These are phyloP conservation scores for Hyposoter dolosus DNA, from an alignment of 2,888 invertebrate species.

Conservation along the genomic window DNA sequence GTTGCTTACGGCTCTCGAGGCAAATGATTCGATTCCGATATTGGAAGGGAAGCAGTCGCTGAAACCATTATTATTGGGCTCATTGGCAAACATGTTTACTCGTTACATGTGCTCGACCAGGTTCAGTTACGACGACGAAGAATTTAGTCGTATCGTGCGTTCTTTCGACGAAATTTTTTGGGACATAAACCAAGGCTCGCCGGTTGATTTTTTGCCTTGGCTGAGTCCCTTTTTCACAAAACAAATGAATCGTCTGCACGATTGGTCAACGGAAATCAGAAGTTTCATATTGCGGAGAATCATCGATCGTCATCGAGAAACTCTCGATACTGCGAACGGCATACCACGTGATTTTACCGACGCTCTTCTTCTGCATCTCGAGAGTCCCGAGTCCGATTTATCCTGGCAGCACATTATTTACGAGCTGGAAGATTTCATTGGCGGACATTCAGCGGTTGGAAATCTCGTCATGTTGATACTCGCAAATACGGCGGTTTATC, in stretches of 20 bases:
- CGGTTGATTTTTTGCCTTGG: constrained; percentile 95
- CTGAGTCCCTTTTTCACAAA: constrained; percentile 90
- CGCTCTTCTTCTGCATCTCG: constrained; percentile 90
- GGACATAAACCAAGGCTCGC: constrained; percentile 96
- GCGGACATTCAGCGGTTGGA: constrained; percentile 95
- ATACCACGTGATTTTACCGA: constrained; percentile 92
- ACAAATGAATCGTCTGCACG: constrained; percentile 89
- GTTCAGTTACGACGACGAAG: constrained; percentile 89
- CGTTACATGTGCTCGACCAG: constrained; percentile 94
- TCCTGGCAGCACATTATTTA: constrained; percentile 92
- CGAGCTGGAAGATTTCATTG: constrained; percentile 94
- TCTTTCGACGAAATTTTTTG: constrained; percentile 95
- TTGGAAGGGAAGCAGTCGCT: constrained; percentile 85
- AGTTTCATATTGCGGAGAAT: constrained; percentile 91
- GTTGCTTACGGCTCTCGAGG: constrained; percentile 87
- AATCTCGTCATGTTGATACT: constrained; percentile 93
- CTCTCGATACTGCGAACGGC: constrained; percentile 85
- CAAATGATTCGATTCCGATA: constrained; percentile 79
- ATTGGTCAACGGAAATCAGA: constrained; percentile 90
- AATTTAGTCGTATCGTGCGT: constrained; percentile 89
- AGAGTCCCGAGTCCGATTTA: constrained; percentile 88
- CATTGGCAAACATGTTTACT: constrained; percentile 94
- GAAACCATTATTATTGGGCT: constrained; percentile 90
- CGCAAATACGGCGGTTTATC: constrained; percentile 89
- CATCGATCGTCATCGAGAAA: constrained; percentile 87